Base-by-base conservation (phyloP, 2,888 invertebrate species). In the Rhamphomyia laevipes region DNA sequence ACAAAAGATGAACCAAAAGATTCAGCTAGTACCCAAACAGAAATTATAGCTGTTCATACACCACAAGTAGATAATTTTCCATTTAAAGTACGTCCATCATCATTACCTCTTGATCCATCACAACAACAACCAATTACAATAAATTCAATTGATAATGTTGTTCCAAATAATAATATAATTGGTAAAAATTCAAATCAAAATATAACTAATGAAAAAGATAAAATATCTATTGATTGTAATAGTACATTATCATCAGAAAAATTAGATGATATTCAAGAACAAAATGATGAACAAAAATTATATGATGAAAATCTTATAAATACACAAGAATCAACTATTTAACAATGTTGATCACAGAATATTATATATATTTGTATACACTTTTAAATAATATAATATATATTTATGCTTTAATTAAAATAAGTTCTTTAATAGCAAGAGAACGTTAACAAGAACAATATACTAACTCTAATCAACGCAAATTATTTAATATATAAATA, bases 41-140 rank as follows among this genome's bases (percentile, higher is more conserved):
- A 88, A 72, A 81, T 88, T 56, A 74, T 81, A 12, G 86, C 86
- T 0, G 84, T 88, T 10, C 77, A 80, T 58, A 86, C 86, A 6
- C 87, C 87, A 7, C 82, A 82, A 73, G 77, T 82, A 12, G 72
- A 70, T 48, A 65, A 62, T 53, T 75, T 75, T 56, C 75, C 75
- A 1, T 62, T 61, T 35, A 63, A 66, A 47, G 52, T 62, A 31
- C 60, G 71, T 21, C 71, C 71, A 27, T 71, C 70, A 12, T 63
- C 71, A 9, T 49, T 71, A 56, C 65, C 68, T 33, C 55, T 71
- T n/a, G 35, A 35, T 35, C 18, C 52, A 50, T 27, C 55, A 56
- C 51, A 51, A 23, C 53, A 57, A 18, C 23, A 53, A 50, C 31
- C 55, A 56, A 51, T 50, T 23, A 53, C 58, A 18, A 51, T 50